phyloP scores from a whole-genome alignment of 1,140 invertebrate genomes.

The Delia radicum region DNA sequence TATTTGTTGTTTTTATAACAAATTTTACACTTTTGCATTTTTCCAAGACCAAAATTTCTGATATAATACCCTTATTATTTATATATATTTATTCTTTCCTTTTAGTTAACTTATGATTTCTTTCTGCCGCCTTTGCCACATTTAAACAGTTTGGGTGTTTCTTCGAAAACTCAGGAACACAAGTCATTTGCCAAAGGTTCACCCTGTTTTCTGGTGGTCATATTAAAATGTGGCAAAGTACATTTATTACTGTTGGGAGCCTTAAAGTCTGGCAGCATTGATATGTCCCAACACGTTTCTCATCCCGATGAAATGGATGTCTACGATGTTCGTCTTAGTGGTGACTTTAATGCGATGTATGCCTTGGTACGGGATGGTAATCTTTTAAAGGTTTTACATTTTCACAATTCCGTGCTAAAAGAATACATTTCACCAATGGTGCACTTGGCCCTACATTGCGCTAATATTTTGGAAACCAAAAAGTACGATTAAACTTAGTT shows the following conservation, averaged over 20 bases:
- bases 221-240: constrained; percentile 71
- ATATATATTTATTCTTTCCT: constrained; percentile 28
- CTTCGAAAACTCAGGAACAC: constrained; percentile 60
- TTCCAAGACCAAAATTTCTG: too few species aligned
- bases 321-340: constrained; percentile 62
- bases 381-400: constrained; percentile 60
- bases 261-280: constrained; percentile 73
- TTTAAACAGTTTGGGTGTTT: constrained; percentile 55
- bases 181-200: constrained; percentile 69
- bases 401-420: constrained; percentile 69
- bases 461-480: constrained; percentile 66
- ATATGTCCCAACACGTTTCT: constrained; percentile 61
- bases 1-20: neutral
- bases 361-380: constrained; percentile 59
- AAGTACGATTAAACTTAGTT: constrained; percentile 44
- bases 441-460: constrained; percentile 71
- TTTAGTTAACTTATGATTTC: constrained; percentile 60
- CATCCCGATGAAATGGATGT: constrained; percentile 62
- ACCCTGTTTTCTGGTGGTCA: constrained; percentile 77
- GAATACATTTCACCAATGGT: constrained; percentile 69
- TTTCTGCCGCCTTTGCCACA: constrained; percentile 59
- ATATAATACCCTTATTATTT: too few species aligned
- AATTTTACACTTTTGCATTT: too few species aligned
- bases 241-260: constrained; percentile 82
- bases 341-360: constrained; percentile 64